Percentiles rank a stretch among this genome's conserved stretches.
Evolutionary conservation across 2,797 vertebrate species (phyloP).

Genomic region (Luscinia luscinia): DNA sequence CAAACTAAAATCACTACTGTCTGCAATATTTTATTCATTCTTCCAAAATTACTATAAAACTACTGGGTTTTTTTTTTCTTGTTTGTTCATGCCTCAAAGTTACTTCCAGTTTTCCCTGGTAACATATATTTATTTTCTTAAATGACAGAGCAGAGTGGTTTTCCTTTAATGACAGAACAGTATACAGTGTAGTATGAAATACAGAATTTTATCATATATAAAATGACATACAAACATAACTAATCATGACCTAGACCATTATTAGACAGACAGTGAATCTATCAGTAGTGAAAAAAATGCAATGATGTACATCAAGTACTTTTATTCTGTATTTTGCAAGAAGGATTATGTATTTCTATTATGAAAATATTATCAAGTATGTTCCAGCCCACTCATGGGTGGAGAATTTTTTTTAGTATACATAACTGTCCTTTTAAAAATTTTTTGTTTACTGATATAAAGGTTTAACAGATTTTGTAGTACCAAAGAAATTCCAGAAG

Average conservation of each 20-base stretch:
- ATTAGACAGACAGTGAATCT: background rate
- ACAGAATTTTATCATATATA: background rate
- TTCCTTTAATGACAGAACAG: background rate
- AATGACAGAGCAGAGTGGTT: background rate
- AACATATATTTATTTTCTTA: background rate
- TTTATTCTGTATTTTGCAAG: background rate
- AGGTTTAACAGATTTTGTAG: background rate
- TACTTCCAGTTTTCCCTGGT: background rate
- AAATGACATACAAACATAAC: background rate
- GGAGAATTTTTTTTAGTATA: background rate
- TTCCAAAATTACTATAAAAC: background rate
- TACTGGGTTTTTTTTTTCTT: background rate
- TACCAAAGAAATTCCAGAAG: background rate
- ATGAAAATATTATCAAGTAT: background rate
- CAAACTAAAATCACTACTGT: background rate
- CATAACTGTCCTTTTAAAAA: background rate
- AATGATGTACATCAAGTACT: background rate
- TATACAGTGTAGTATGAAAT: background rate
- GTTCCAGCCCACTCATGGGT: background rate
- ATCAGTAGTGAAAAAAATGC: background rate
- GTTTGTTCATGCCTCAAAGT: background rate
- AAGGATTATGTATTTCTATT: background rate
- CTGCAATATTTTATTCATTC: background rate
- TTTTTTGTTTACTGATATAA: accelerated
- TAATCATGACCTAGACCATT: background rate